These are phyloP conservation scores for Volucella inflata DNA, from an alignment of 2,888 invertebrate species.

Conservation along the genomic window DNA sequence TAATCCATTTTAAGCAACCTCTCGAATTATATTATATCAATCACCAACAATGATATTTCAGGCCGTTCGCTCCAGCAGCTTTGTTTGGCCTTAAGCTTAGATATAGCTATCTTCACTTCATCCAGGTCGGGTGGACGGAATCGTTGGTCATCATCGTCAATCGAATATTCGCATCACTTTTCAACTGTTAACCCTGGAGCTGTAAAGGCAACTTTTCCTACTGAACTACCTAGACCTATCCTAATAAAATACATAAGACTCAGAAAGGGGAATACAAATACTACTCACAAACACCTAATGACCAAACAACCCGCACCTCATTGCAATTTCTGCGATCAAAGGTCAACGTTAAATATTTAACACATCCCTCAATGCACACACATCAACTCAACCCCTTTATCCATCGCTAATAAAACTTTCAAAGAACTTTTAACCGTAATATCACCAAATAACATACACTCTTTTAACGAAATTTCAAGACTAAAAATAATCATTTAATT, in stretches of 20 bases:
- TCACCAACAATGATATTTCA: background rate
- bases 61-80: too few species aligned
- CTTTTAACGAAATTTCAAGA: too few species aligned
- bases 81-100: too few species aligned
- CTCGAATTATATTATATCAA: background rate
- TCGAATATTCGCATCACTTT: too few species aligned
- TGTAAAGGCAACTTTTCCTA: too few species aligned
- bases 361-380: background rate
- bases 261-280: background rate
- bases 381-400: conserved; percentile 1
- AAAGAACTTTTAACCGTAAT: conserved; percentile 20
- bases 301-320: background rate
- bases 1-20: background rate
- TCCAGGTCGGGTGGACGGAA: too few species aligned
- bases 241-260: too few species aligned
- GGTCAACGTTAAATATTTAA: background rate
- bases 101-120: too few species aligned
- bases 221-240: too few species aligned
- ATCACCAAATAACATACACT: background rate
- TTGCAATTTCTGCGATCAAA: background rate
- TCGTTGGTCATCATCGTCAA: too few species aligned
- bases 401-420: background rate
- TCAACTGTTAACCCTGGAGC: too few species aligned
- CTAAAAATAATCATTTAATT: too few species aligned
- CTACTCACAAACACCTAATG: background rate